Evolutionary conservation across 2,888 invertebrate species (phyloP), one percentile per base, ranked within the genome.

Genomic region (Leptarthrus brevirostris): DNA sequence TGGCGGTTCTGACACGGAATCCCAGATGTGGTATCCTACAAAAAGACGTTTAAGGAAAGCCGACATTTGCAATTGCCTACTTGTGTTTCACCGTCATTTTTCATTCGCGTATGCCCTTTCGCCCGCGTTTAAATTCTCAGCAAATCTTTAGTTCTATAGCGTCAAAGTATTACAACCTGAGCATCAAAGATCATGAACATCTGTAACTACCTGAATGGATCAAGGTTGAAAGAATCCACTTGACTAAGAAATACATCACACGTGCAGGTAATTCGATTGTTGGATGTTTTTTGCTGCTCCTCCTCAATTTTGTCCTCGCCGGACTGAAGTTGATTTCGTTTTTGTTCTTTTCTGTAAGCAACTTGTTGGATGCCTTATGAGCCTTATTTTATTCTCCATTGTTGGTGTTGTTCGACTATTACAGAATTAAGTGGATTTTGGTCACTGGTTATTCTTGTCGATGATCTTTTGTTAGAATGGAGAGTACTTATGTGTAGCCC

Each of bases 161-260:
- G 3, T 6, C 8, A 3, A 40, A 12, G 1, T 12, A 40, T 30
- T 40, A 40, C 40, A 6, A 40, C 49, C 49, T 20, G 18, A 49
- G 6, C 49, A 49, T 16, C 16, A 20, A 49, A 20, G 49, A 49
- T 20, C 54, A 14, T 54, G 54, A 61, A 61, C 58, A 61, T 61
- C 58, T 61, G 58, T 36, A 26, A 20, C 36, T 36, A 36, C 58
- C 40, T 61, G 58, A 61, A 61, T 61, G 58, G 36, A 61, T n/a
- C 54, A 54, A 24, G 54, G 54, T 18, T 26, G 54, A 26, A 54
- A 26, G 30, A 54, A 54, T 54, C 14, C 54, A 26, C 54, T 30
- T 30, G 54, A 18, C 52, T 52, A 20, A 20, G 52, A 52, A 52
- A 52, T 52, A 52, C 52, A 52, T 52, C 52, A 52, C 52, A 52